Conservation (phyloP, 1,140 invertebrate species). For the Euwallacea fornicatus region DNA sequence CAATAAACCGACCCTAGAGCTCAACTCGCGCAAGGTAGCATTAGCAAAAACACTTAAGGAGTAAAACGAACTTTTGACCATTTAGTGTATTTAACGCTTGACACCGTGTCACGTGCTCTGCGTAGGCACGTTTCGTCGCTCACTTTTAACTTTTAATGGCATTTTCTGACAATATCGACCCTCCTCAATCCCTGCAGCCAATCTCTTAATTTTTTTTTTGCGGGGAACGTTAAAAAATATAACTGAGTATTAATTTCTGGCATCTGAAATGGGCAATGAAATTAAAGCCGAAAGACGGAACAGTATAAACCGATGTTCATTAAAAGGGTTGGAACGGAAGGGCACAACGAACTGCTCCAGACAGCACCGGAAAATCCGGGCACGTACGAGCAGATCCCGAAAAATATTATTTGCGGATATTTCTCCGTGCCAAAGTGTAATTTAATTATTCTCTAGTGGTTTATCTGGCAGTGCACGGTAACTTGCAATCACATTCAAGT, state of each 20-base stretch:
- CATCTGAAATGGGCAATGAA: conserved; percentile 41
- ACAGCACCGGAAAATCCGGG: conserved; percentile 33
- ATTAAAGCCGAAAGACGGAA: conserved; percentile 43
- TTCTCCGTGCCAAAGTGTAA: conserved; percentile 4
- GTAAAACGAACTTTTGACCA: too few relatives aligned
- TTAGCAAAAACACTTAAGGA: too few relatives aligned
- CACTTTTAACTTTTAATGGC: background rate
- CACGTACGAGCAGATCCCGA: conserved; percentile 26
- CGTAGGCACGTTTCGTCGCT: too few relatives aligned
- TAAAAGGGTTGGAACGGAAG: conserved; percentile 36
- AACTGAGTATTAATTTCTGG: conserved; percentile 40
- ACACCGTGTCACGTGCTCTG: too few relatives aligned
- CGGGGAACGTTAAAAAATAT: conserved; percentile 28
- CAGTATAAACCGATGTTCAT: conserved; percentile 41
- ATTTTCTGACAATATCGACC: conserved; percentile 4
- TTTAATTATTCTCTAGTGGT: conserved; percentile 14
- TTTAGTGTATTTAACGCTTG: too few relatives aligned
- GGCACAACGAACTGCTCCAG: conserved; percentile 32
- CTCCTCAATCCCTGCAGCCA: conserved; percentile 1
- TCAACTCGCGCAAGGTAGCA: too few relatives aligned
- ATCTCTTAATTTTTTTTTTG: conserved; percentile 36
- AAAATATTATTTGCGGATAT: conserved; percentile 25
- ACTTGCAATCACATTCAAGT: background rate
- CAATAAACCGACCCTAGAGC: too few relatives aligned
- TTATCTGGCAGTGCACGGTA: background rate